phyloP scores from a whole-genome alignment of 1,140 invertebrate genomes.

The Oedothorax gibbosus region DNA sequence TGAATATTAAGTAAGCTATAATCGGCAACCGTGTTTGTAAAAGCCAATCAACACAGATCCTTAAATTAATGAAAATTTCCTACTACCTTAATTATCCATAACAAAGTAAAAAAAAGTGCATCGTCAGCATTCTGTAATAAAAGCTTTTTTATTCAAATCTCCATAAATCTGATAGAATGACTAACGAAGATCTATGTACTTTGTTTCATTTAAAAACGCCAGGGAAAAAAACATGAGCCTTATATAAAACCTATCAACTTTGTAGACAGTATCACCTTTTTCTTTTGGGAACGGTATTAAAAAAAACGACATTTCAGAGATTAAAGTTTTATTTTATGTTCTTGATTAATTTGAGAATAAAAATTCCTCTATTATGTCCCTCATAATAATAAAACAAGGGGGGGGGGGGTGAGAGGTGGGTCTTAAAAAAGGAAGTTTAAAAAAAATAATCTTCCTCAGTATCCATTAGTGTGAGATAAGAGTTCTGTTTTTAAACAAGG shows the following conservation, averaged over 20 bases:
- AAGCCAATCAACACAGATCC: conserved; percentile 26
- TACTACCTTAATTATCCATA: conserved; percentile 13
- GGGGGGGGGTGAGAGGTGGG: neutral
- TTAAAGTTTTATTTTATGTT: neutral
- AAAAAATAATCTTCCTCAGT: neutral
- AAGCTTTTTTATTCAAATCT: neutral
- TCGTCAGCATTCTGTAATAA: neutral
- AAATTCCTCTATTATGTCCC: neutral
- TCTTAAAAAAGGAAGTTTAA: neutral
- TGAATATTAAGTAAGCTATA: no score
- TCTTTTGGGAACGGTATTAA: neutral
- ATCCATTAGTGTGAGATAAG: neutral
- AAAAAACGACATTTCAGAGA: neutral
- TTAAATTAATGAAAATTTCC: conserved; percentile 26
- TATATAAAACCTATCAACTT: conserved; percentile 13
- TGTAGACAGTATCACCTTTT: neutral
- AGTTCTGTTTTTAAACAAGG: neutral
- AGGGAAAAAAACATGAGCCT: neutral
- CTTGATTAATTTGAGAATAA: conserved; percentile 23
- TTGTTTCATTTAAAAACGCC: neutral
- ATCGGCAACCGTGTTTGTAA: neutral
- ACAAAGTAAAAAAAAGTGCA: conserved; percentile 28
- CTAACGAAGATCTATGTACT: neutral
- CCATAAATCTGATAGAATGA: neutral
- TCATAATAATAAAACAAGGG: conserved; percentile 16